Percentiles rank a stretch among this genome's conserved stretches.
Evolutionary conservation across 2,113 vertebrate genomes (phyloP).

Genomic region (Phocoena sinus): DNA sequence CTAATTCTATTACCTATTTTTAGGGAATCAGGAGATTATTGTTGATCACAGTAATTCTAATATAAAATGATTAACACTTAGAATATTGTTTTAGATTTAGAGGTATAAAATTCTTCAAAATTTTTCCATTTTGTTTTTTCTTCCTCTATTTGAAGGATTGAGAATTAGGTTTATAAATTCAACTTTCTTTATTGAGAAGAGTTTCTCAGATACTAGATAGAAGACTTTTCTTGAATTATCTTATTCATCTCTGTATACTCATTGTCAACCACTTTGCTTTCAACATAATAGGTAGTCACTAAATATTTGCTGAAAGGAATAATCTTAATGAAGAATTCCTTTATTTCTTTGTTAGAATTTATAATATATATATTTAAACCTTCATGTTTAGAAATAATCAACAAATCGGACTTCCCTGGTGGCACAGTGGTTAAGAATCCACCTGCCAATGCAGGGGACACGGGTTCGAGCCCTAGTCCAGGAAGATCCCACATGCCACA

Average conservation of each 20-base stretch:
- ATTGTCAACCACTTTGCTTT: background rate
- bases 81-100: slow-evolving; percentile 27
- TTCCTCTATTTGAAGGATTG: background rate
- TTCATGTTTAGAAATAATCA: background rate
- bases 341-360: slow-evolving; percentile 25
- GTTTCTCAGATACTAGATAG: background rate
- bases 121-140: background rate
- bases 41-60: background rate
- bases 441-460: background rate
- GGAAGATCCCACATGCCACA: background rate
- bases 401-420: background rate
- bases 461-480: background rate
- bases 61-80: background rate
- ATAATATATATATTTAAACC: background rate
- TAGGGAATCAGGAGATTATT: background rate
- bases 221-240: background rate
- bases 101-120: background rate
- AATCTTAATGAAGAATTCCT: background rate
- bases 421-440: background rate
- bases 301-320: background rate
- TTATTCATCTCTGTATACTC: background rate
- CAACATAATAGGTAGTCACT: background rate
- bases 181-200: background rate
- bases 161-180: background rate
- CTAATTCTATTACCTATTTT: background rate